Percentiles rank a stretch among this genome's conserved stretches.
Conservation (phyloP, 2,797 vertebrate genomes). For the Petrocephalus schoutedeni region DNA sequence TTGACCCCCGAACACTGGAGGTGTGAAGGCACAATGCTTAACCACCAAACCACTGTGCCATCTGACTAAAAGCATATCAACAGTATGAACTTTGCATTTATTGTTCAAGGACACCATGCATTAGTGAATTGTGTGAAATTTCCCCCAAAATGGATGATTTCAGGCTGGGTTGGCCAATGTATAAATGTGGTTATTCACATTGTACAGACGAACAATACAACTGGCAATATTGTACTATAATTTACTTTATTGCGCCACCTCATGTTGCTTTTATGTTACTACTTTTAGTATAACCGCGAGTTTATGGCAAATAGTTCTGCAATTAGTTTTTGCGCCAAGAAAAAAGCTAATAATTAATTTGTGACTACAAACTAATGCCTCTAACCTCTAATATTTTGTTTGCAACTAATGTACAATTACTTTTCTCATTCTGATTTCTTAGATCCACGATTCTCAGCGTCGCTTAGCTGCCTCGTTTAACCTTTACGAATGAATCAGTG, state of each 20-base stretch:
- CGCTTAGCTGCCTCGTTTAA: not conserved
- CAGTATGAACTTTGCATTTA: not conserved
- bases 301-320: not conserved
- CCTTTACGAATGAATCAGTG: not conserved
- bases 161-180: not conserved
- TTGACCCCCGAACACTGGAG: not conserved
- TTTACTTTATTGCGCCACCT: slow-evolving; percentile 23
- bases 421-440: not conserved
- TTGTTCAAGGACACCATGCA: not conserved
- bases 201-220: not conserved
- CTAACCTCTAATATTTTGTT: not conserved
- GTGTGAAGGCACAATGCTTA: not conserved
- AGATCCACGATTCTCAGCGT: not conserved
- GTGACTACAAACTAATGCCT: not conserved
- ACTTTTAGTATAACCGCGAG: not conserved
- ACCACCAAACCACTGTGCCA: not conserved
- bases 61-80: not conserved
- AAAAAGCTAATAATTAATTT: not conserved
- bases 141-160: not conserved
- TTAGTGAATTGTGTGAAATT: not conserved
- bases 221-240: not conserved
- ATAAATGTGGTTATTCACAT: not conserved
- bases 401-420: not conserved
- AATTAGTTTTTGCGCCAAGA: not conserved
- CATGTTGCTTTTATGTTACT: slow-evolving; percentile 7